Evolutionary conservation across 2,797 vertebrate species (phyloP).

Genomic region (Acrossocheilus wenchowensis): DNA sequence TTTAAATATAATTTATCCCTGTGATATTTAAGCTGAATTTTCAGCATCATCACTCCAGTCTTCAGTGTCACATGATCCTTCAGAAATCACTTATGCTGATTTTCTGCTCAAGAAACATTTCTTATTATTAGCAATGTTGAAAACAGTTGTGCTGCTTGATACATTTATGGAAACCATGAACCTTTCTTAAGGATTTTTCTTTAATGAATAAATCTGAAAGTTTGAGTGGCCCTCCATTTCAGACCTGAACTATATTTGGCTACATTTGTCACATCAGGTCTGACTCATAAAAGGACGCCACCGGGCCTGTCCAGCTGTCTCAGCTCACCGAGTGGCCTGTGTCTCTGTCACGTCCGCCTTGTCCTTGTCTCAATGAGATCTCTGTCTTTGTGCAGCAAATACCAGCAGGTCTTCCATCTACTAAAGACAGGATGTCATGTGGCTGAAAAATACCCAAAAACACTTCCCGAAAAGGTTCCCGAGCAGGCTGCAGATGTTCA

Average conservation of each 20-base stretch:
- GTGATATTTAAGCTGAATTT: background rate
- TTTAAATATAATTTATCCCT: no score
- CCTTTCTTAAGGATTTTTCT: background rate
- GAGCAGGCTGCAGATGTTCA: slow-evolving; percentile 34
- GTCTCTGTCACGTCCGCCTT: background rate
- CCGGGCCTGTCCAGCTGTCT: slow-evolving; percentile 10
- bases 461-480: background rate
- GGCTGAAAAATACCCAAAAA: background rate
- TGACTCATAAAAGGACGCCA: slow-evolving; percentile 6
- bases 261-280: background rate
- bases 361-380: background rate
- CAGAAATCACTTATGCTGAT: background rate
- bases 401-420: slow-evolving; percentile 8
- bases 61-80: background rate
- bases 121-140: background rate
- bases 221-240: background rate
- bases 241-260: slow-evolving; percentile 23
- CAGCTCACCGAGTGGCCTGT: background rate
- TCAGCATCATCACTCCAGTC: background rate
- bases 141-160: background rate
- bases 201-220: background rate
- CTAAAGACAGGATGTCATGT: background rate
- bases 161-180: background rate
- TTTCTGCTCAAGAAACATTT: background rate
- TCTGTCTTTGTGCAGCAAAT: slow-evolving; percentile 3